Evolutionary conservation across 2,888 invertebrate species (phyloP), one percentile per base, ranked within the genome.

Genomic region (Trissolcus japonicus): DNA sequence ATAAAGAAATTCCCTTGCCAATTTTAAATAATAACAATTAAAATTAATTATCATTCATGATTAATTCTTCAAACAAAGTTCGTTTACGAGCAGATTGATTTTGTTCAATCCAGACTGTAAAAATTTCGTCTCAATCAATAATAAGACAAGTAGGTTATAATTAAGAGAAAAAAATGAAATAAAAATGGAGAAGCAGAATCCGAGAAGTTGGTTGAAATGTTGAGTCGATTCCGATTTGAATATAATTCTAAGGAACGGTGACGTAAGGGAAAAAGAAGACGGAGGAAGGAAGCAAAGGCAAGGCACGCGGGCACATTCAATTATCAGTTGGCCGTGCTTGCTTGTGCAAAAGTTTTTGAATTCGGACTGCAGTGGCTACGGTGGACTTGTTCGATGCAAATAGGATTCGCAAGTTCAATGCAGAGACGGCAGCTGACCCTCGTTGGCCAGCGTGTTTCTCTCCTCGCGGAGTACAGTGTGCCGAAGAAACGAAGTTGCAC

Each of bases 301-400:
- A 75, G 40, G 63, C 25, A 40, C 61, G 51, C 59, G 67, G 43
- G 55, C 61, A 79, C 76, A 54, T 73, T 69, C 62, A 66, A 78
- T 74, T 71, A 76, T 71, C 61, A 71, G 59, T 78, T 57, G 40
- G 66, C 53, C 41, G 55, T 59, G 67, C 56, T 68, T 48, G 21
- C 63, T 68, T 48, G 21, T 59, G 63, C 21, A 69, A 73, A 81
- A 80, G 66, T 82, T 80, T 79, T 78, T 78, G 78, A 78, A 79
- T 79, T 81, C 80, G 78, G 69, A 78, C 69, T 60, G 48, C 63
- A 66, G 72, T 69, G 73, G 74, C 59, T 69, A 65, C 43, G 61
- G 76, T 59, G 78, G 80, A 82, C 84, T 86, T 85, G 86, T 85
- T 85, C 80, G 81, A 85, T 86, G 86, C 83, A 87, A 88, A 87